Base-by-base conservation (phyloP, 2,113 vertebrate species). In the Cottus gobio region DNA sequence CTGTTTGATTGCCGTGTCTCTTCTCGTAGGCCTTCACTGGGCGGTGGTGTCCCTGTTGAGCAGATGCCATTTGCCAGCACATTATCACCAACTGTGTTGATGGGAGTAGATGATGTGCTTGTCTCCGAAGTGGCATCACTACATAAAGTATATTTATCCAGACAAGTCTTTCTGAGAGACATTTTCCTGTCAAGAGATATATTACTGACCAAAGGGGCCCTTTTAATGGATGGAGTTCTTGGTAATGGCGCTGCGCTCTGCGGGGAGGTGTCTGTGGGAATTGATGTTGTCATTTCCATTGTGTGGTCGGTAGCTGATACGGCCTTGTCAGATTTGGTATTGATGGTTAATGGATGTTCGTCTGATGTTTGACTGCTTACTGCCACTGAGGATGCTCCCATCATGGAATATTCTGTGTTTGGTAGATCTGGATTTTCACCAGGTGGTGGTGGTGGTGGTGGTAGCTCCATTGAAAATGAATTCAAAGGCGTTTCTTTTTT, bases 171-270 rank as follows among this genome's bases (percentile, higher is more conserved):
- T 77, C 82, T 93, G 30, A 91, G 83, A 68, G 78, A 94, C 85
- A 93, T 90, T 90, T 93, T 88, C 58, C 80, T 94, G 87, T 92
- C 88, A 65, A 93, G 62, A 48, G 90, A 93, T 9, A 50, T 18
- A 80, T 93, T 89, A 85, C 88, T 94, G 77, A 93, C 75, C 71
- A 93, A 80, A 71, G 78, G 84, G 31, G 82, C 73, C 64, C 87
- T 90, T 89, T 91, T 93, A 48, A 84, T 61, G 12, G 89, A 89
- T 36, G 65, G 63, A 10, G 63, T 75, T 89, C 82, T 88, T 46
- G 83, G 52, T 85, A 89, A 39, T 58, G 69, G 61, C 28, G 37
- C 65, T 16, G 85, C 79, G 3, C 30, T 71, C 22, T 2, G 69
- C 7, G 20, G 31, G 4, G 76, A 68, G 15, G 61, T 58, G 28